Base-by-base conservation (phyloP, 2,888 invertebrate genomes). In the Aelia acuminata region DNA sequence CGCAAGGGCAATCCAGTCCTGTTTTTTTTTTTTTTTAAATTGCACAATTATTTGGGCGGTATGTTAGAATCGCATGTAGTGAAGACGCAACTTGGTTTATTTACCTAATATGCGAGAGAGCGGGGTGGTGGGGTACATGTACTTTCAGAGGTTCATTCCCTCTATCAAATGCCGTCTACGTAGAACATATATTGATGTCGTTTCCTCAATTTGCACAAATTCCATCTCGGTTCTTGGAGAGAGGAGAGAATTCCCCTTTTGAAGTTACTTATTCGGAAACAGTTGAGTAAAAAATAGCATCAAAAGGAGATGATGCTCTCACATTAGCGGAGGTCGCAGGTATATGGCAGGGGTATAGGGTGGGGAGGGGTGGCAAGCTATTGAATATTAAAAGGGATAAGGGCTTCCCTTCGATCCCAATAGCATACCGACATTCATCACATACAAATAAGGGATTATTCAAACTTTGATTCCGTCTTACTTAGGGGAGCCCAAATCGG, bases 271-370 rank as follows among this genome's bases (percentile, higher is more conserved):
- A 63, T 63, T 63, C 63, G 63, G 31, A 18, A 63, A 63, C 15
- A 63, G 31, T 63, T 63, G 63, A 31, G 63, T 63, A 63, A 63
- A 63, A n/a, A 63, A 63, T 63, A 63, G 63, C 63, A 63, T 63
- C 63, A 63, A 63, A 63, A 31, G 63, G 63, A 63, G 63, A 31
- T 63, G 63, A 63, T 31, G 63, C 63, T 63, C 63, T 18, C 31
- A 63, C 63, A 63, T 63, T 63, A 63, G 31, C 31, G 5, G 10
- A 63, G 63, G 63, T 31, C 3, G 63, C 63, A 63, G 63, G 63
- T 63, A 63, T 63, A 63, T 18, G 15, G 15, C 15, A 18, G 31
- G 63, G 5, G 26, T 31, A 31, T 4, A 10, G 43, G 10, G 43
- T 18, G 63, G 31, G 63, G 5, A 26, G 63, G 63, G 63, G 63